Percentiles rank a stretch among this genome's conserved stretches.
Conservation (phyloP, 1,140 invertebrate genomes). For the Drosophila littoralis region DNA sequence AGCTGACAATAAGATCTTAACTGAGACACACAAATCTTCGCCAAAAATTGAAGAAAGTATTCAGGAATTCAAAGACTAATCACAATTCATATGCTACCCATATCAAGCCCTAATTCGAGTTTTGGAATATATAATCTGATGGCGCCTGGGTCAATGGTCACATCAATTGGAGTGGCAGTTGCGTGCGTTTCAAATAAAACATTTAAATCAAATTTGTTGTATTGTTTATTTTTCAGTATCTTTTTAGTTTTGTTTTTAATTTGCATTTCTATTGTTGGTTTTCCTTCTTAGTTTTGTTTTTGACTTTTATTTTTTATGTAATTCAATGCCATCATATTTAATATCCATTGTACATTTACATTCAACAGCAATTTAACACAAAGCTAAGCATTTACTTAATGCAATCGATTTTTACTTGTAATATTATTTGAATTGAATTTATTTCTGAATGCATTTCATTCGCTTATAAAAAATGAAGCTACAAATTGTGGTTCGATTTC, state of each 20-base stretch:
- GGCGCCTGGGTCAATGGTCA: neutral
- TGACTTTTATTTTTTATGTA: slow-evolving; percentile 24
- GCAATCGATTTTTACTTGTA: slow-evolving; percentile 35
- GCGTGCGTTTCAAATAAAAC: neutral
- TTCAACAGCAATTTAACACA: slow-evolving; percentile 84
- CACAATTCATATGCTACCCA: neutral
- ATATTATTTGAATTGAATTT: slow-evolving; percentile 33
- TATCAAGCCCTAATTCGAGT: neutral
- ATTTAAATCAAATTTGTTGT: slow-evolving; percentile 65
- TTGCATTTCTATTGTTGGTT: slow-evolving; percentile 57
- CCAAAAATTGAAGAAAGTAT: neutral
- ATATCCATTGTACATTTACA: slow-evolving; percentile 83
- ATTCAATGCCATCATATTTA: slow-evolving; percentile 66
- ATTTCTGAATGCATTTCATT: slow-evolving; percentile 25
- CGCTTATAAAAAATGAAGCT: slow-evolving; percentile 28
- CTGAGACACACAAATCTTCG: neutral
- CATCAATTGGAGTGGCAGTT: neutral
- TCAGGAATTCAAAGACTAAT: neutral
- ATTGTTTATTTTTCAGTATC: slow-evolving; percentile 79
- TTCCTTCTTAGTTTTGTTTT: slow-evolving; percentile 37
- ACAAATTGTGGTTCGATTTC: slow-evolving; percentile 19
- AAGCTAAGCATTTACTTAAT: slow-evolving; percentile 81
- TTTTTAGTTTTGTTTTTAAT: slow-evolving; percentile 70
- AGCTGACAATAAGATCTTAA: neutral
- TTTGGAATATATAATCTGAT: neutral